Base-by-base conservation (phyloP, 1,140 invertebrate genomes). In the Bombus balteatus region DNA sequence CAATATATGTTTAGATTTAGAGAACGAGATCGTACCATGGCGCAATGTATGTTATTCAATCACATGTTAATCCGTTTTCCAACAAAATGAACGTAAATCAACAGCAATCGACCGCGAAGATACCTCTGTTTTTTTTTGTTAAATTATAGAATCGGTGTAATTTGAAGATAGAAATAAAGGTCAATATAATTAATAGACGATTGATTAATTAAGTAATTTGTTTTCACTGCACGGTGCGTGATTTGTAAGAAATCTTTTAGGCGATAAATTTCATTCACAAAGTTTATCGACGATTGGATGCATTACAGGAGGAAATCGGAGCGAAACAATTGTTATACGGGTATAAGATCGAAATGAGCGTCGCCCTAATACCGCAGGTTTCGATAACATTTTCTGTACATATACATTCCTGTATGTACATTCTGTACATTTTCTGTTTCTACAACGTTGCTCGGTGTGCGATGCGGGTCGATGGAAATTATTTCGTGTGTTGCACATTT, bases 401-500 rank as follows among this genome's bases (percentile, higher is more conserved):
- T 47, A 15, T 47, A 47, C 43, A 47, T 47, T 47, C 15, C 43
- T 15, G 43, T 47, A 47, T 47, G 43, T 47, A 47, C 43, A 47
- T 47, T 47, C 43, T 47, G 43, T 15, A 47, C 43, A 47, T 47
- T 47, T 47, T 47, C 43, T 47, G 15, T 43, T 34, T 37, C 71
- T 73, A 43, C 41, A 73, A 74, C 39, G 32, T 66, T 18, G 34
- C 47, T 34, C 59, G 37, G n/a, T n/a, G 32, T 5, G 28, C 28
- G 53, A 65, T 75, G 12, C n/a, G 32, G 59, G 32, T 66, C 72
- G 72, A 28, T 65, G 53, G 32, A 41, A 70, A 81, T 81, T 71
- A 47, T 53, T 59, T 59, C 47, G 68, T 73, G 43, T 9, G 25
- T 22, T 32, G 79, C 28, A 57, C 43, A 15, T 71, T 37, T n/a